Evolutionary conservation across 2,113 vertebrate species (phyloP).

Genomic region (Onychorhynchus coronatus): DNA sequence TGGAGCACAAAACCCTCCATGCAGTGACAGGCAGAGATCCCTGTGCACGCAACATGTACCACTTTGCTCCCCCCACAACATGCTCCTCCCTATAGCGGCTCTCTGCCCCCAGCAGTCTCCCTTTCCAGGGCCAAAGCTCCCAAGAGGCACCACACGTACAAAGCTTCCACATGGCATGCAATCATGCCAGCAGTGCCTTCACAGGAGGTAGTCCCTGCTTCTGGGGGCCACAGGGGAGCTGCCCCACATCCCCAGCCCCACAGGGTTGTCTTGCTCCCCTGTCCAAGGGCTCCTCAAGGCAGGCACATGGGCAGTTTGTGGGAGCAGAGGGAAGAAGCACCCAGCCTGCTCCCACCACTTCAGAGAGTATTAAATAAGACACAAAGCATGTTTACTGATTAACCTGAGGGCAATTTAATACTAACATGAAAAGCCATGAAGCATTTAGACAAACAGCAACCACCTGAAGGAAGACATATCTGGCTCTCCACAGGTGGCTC

Average conservation of each 20-base stretch:
- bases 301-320: fast-evolving
- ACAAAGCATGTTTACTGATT: neutral
- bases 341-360: fast-evolving
- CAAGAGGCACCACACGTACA: neutral
- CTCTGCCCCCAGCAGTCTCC: fast-evolving
- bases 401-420: neutral
- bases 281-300: neutral
- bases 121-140: neutral
- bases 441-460: neutral
- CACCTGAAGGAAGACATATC: neutral
- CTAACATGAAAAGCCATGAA: neutral
- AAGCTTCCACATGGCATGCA: fast-evolving
- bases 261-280: neutral
- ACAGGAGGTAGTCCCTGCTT: neutral
- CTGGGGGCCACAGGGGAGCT: fast-evolving
- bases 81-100: fast-evolving
- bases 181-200: fast-evolving
- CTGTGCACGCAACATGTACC: fast-evolving
- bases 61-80: fast-evolving
- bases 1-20: fast-evolving
- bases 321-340: neutral
- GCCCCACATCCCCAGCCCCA: neutral
- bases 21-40: neutral
- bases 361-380: neutral
- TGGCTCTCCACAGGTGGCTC: neutral